Base-by-base conservation (phyloP, 2,113 vertebrate genomes). In the Rhea americana region DNA sequence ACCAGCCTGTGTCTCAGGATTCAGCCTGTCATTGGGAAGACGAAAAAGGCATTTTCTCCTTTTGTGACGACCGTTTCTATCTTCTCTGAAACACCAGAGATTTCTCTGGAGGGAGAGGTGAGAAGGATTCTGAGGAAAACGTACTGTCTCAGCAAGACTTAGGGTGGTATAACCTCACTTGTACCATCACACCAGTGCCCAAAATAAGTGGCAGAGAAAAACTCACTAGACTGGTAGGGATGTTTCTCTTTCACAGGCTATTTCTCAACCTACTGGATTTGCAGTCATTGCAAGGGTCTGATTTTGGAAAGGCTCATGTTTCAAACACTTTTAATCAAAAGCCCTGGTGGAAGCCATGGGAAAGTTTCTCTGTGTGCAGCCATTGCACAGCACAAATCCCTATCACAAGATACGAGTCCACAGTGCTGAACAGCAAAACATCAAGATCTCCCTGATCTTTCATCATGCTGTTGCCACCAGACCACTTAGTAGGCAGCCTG, bases 201-300 rank as follows among this genome's bases (percentile, higher is more conserved):
- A 67, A 22, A 11, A 1, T 1, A 1, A 37, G 53, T 1, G 12
- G 28, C 13, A 25, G 77, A 58, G 37, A 28, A 91, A 83, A 37
- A n/a, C 55, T 41, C 1, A 0, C 19, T 6, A 28, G 26, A 8
- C 2, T 13, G 4, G 5, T 11, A 28, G 17, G 12, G 4, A 11
- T 45, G 26, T 48, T 7, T 67, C 17, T 25, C 15, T 17, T 21
- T 74, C 24, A 11, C 0, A 3, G 37, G 43, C 1, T 63, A 11
- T 55, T 63, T 82, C 59, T 78, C 37, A 53, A 14, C 35, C n/a
- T 28, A 21, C 25, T 83, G 89, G 18, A 59, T 4, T 55, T 55
- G 53, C 63, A 92, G 59, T 19, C 61, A 13, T 18, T 26, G 41
- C 14, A 13, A 16, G 14, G 19, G 62, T 22, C 32, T 7, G 51